Evolutionary conservation across 2,888 invertebrate species (phyloP).

Genomic region (Uloborus plumipes): DNA sequence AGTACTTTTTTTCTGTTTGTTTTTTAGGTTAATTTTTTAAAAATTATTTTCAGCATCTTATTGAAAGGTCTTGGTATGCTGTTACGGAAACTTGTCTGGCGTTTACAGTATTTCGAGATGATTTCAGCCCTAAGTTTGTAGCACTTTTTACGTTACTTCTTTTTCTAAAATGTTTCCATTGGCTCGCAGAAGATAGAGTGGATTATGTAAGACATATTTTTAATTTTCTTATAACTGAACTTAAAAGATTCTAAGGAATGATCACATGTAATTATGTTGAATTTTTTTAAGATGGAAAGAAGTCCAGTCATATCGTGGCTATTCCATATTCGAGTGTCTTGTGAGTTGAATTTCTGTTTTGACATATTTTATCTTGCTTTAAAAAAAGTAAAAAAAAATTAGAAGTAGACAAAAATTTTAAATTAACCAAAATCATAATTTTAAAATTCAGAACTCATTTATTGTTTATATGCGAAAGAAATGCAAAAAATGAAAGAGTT

Average conservation of each 20-base stretch:
- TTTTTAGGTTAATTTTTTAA: not conserved
- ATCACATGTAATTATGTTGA: constrained; percentile 70
- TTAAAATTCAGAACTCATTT: too few species aligned
- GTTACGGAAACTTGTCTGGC: constrained; percentile 99
- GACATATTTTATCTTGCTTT: not conserved
- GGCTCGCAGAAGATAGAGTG: constrained; percentile 98
- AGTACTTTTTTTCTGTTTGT: constrained; percentile 5
- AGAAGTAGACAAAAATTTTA: too few species aligned
- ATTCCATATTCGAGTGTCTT: constrained; percentile 92
- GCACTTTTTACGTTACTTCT: constrained; percentile 95
- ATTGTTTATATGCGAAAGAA: too few species aligned
- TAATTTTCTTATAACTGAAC: constrained; percentile 82
- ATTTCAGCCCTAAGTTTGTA: constrained; percentile 98
- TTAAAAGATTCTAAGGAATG: not conserved
- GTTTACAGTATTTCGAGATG: constrained; percentile 98
- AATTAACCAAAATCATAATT: too few species aligned
- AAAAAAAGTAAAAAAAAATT: too few species aligned
- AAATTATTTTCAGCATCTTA: constrained; percentile 83
- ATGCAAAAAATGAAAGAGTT: too few species aligned
- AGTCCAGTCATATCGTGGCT: constrained; percentile 96
- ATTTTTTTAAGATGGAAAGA: constrained; percentile 83
- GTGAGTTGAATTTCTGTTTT: constrained; percentile 72
- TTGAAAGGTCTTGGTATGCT: constrained; percentile 99
- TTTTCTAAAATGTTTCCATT: constrained; percentile 98
- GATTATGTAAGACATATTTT: constrained; percentile 86